These are phyloP conservation scores for Girardinichthys multiradiatus DNA, from an alignment of 2,113 vertebrate genomes.

Conservation along the genomic window DNA sequence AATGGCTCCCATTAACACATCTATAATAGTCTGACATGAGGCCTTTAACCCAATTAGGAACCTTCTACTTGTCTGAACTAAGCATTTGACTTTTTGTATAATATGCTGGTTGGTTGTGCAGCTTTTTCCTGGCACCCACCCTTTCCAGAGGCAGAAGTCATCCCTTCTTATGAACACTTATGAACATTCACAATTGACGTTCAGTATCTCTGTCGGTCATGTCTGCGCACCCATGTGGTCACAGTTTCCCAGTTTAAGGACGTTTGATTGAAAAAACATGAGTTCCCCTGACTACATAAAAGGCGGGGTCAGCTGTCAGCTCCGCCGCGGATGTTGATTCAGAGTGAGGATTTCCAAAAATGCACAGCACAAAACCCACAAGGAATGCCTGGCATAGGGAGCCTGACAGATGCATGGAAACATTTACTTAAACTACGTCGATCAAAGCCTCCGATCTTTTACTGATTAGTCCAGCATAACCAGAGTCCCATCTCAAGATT, in stretches of 20 bases:
- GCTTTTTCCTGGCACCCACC: conserved; percentile 67
- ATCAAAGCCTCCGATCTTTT: conserved; percentile 71
- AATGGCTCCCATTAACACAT: conserved; percentile 51
- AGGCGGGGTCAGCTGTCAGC: conserved; percentile 52
- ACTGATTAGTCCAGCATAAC: conserved; percentile 66
- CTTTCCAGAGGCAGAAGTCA: conserved; percentile 56
- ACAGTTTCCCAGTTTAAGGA: conserved; percentile 42
- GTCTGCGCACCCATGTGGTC: conserved; percentile 34
- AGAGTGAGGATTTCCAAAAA: conserved; percentile 73
- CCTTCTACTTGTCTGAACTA: conserved; percentile 29
- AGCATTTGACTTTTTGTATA: conserved; percentile 54
- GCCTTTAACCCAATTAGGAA: conserved; percentile 51
- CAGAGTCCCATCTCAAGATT: conserved; percentile 46
- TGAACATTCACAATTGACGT: conserved; percentile 55
- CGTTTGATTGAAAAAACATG: conserved; percentile 63
- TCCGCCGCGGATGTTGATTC: conserved; percentile 60
- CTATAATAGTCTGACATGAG: conserved; percentile 50
- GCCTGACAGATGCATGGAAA: conserved; percentile 73
- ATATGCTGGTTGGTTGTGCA: conserved; percentile 60
- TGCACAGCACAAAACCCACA: conserved; percentile 64
- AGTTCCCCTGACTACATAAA: conserved; percentile 47
- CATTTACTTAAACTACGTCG: conserved; percentile 75
- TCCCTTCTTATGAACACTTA: conserved; percentile 70
- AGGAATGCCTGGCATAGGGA: conserved; percentile 53
- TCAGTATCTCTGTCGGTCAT: conserved; percentile 56